These are phyloP conservation scores for Platycercus adscitus DNA, from an alignment of 2,113 vertebrate species.

Conservation along the genomic window DNA sequence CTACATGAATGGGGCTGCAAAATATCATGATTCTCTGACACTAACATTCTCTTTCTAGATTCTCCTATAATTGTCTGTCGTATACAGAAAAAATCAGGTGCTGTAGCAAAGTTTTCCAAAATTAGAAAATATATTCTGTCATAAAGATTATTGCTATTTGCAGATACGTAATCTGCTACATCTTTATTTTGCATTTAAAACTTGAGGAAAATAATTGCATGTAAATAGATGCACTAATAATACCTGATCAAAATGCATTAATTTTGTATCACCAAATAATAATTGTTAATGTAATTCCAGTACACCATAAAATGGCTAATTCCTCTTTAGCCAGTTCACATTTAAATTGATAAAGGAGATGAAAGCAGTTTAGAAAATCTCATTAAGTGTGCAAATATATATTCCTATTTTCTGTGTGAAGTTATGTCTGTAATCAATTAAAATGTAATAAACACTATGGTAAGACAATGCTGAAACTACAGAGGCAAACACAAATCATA, in stretches of 20 bases:
- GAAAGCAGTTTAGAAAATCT: neutral
- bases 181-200: neutral
- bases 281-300: conserved; percentile 27
- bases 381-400: neutral
- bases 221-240: conserved; percentile 23
- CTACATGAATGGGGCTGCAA: neutral
- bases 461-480: neutral
- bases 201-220: neutral
- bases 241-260: conserved; percentile 54
- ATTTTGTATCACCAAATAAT: conserved; percentile 52
- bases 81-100: neutral
- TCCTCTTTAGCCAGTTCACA: conserved; percentile 29
- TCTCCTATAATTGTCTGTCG: neutral
- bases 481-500: neutral
- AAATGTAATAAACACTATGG: neutral
- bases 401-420: neutral
- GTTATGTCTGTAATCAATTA: conserved; percentile 7
- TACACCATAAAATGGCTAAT: conserved; percentile 33
- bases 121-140: neutral
- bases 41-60: neutral
- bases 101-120: neutral
- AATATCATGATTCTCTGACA: neutral
- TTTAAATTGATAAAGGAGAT: neutral
- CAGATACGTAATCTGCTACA: neutral
- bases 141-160: neutral